Base-by-base conservation (phyloP, 2,888 invertebrate species). In the Flexamia atlantica region DNA sequence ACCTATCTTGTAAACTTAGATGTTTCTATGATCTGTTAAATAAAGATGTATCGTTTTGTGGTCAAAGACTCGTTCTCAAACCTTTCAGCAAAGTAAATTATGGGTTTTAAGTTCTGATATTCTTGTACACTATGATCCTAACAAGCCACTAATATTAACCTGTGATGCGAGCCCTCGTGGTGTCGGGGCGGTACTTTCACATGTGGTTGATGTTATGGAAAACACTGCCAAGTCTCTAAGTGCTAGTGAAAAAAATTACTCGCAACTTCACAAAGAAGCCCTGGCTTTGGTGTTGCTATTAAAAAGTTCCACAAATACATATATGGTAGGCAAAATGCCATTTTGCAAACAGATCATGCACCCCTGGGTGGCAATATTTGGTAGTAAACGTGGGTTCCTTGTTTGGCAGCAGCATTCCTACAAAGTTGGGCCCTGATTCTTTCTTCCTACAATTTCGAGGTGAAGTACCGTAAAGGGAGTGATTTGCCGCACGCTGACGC, bases 131-230 rank as follows among this genome's bases (percentile, higher is more conserved):
- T 86, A 84, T 83, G 85, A 86, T 82, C 83, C 83, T 12, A 53
- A 10, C 10, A 84, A 83, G 30, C 80, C 79, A 23, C 40, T 85
- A 17, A 42, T 85, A 3, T 32, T 84, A 50, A 68, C 83, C 40
- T 81, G 83, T n/a, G 87, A 87, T 83, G 81, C 83, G 10, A 81
- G 83, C 53, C 79, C 64, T 17, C 84, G 85, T 72, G 85, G 86
- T 0, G 84, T 86, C 2, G 85, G 86, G 23, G 85, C 86, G 17
- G 85, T 85, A 0, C 64, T 86, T 4, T 23, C 60, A 50, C 82
- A 85, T 20, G 36, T 64, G 12, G 60, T 81, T 14, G 36, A 81
- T 83, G 83, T 60, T 12, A 20, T 32, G 10, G 79, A 83, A 36
- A 53, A 50, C 72, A 72, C 40, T 40, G 72, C 72, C 2, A 72